A percentile compares a stretch with the other conserved stretches of the same genome.
Conservation (phyloP, 2,113 vertebrate species). For the Tachycineta bicolor region DNA sequence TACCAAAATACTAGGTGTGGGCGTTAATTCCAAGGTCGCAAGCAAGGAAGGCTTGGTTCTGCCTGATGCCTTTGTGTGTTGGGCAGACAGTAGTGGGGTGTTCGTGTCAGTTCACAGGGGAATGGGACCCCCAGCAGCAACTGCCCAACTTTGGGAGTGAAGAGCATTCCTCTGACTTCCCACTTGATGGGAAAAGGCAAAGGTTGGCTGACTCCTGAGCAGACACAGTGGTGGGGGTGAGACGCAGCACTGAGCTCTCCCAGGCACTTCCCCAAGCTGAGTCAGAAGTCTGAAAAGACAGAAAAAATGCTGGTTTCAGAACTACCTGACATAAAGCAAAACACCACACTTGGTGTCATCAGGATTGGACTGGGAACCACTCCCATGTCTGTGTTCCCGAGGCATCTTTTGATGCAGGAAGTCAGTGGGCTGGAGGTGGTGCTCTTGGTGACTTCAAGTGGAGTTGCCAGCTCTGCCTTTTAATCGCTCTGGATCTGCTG, state of each 20-base stretch:
- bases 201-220: background rate
- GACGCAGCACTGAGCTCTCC: background rate
- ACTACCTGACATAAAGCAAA: background rate
- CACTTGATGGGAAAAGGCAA: background rate
- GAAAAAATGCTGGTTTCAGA: background rate
- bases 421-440: background rate
- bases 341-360: background rate
- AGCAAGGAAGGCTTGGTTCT: background rate
- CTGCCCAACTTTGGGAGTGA: background rate
- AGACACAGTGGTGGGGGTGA: background rate
- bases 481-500: background rate
- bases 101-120: background rate
- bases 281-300: background rate
- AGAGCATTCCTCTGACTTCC: background rate
- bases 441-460: background rate
- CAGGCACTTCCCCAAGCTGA: background rate
- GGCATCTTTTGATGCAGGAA: background rate
- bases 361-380: background rate
- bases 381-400: background rate
- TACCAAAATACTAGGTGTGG: background rate
- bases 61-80: background rate
- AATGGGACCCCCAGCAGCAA: background rate
- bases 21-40: background rate
- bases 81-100: background rate
- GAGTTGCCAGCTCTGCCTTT: background rate